Percentiles rank a stretch among this genome's conserved stretches.
phyloP scores from a whole-genome alignment of 2,113 vertebrate species.

The Fregetta grallaria region DNA sequence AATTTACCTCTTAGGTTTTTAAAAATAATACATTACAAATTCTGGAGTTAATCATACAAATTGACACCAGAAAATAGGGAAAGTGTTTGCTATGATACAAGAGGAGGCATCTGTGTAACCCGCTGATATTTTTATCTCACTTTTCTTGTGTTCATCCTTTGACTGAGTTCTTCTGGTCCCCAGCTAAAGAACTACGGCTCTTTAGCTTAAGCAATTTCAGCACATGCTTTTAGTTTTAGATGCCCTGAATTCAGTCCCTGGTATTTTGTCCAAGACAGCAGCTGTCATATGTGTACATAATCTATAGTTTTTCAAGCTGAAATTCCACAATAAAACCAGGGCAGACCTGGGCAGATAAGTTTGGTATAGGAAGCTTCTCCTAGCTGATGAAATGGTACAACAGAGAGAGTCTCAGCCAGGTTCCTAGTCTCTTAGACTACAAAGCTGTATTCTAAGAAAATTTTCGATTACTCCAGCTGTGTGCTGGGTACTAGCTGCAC shows the following conservation, averaged over 20 bases:
- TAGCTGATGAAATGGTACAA: background rate
- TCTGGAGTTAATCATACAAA: background rate
- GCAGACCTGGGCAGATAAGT: background rate
- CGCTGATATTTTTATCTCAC: background rate
- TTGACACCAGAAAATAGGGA: background rate
- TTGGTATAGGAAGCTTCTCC: background rate
- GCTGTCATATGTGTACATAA: background rate
- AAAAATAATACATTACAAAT: background rate
- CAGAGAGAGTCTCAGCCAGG: background rate
- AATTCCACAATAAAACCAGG: background rate
- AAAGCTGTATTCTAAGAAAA: background rate
- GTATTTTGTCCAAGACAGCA: background rate
- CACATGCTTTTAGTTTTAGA: background rate
- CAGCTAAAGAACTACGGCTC: background rate
- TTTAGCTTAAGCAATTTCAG: background rate
- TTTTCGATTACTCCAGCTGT: background rate
- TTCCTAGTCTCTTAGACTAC: background rate
- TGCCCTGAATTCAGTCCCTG: background rate
- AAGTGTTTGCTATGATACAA: background rate
- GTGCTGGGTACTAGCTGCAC: background rate
- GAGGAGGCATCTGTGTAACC: slow-evolving; percentile 7
- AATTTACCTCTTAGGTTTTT: background rate
- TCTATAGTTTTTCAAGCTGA: background rate
- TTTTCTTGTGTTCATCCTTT: background rate
- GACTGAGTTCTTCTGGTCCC: background rate